Percentiles rank a stretch among this genome's conserved stretches.
Conservation (phyloP, 2,888 invertebrate species). For the Polydrusus cervinus region DNA sequence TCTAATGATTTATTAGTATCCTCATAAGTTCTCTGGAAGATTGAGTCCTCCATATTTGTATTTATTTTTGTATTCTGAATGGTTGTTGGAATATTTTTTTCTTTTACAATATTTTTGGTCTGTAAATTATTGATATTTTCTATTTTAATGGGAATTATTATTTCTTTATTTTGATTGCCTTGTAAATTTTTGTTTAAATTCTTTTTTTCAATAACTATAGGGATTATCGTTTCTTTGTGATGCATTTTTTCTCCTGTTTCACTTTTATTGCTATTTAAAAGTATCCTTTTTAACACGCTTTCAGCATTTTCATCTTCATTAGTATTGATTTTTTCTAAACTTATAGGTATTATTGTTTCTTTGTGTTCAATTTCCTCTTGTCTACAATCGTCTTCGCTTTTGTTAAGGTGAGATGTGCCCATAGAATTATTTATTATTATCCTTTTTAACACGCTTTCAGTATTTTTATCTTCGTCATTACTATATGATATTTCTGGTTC, state of each 20-base stretch:
- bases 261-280: neutral
- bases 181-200: neutral
- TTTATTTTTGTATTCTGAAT: neutral
- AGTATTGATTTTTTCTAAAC: neutral
- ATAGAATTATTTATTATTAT: too few relatives aligned
- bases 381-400: too few relatives aligned
- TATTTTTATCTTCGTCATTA: too few relatives aligned
- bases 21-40: conserved; percentile 9
- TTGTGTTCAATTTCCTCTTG: too few relatives aligned
- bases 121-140: neutral
- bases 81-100: neutral
- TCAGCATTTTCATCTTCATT: neutral
- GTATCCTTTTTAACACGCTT: neutral
- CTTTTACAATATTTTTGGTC: neutral
- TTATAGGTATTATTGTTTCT: too few relatives aligned
- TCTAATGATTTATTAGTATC: conserved; percentile 19
- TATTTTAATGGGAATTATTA: neutral
- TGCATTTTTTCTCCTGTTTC: neutral
- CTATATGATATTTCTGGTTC: too few relatives aligned
- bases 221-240: neutral
- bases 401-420: too few relatives aligned
- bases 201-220: neutral
- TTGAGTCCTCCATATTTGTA: neutral
- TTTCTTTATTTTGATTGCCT: neutral
- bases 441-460: too few relatives aligned